phyloP scores from a whole-genome alignment of 2,113 vertebrate genomes.

The Pangasianodon gigas region DNA sequence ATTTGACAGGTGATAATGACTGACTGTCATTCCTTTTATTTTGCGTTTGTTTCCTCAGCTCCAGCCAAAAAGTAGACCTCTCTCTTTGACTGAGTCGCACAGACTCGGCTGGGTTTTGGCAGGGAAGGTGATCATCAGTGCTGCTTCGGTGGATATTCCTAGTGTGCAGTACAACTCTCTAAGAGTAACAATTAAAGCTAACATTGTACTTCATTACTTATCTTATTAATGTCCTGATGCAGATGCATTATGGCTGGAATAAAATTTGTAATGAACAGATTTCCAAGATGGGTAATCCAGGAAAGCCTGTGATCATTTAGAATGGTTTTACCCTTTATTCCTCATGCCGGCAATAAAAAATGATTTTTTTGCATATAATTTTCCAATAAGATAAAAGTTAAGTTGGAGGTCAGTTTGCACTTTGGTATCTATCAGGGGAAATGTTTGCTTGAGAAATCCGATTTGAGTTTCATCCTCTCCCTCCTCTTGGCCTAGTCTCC shows the following conservation, averaged over 20 bases:
- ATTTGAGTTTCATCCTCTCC: conserved; percentile 5
- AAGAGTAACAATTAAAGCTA: neutral
- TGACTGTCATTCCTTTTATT: neutral
- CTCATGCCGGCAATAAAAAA: neutral
- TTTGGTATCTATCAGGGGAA: conserved; percentile 2
- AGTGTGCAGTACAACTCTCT: neutral
- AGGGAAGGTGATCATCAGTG: neutral
- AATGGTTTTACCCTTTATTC: neutral
- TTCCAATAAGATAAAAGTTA: conserved; percentile 2
- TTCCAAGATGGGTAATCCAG: neutral
- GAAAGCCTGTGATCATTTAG: neutral
- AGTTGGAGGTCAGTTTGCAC: neutral
- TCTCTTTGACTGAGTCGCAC: neutral
- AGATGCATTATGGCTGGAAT: neutral
- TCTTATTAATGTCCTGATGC: neutral
- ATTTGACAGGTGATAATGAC: conserved; percentile 26
- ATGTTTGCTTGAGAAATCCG: neutral
- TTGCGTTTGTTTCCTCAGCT: neutral
- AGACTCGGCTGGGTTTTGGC: neutral
- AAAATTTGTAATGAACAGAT: neutral
- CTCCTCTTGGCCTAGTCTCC: conserved; percentile 3
- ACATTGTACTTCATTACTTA: neutral
- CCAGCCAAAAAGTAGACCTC: neutral
- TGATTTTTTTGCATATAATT: too few species aligned
- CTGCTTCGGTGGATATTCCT: neutral